These are phyloP conservation scores for Eupithecia subumbrata DNA, from an alignment of 2,888 invertebrate species.

Conservation along the genomic window DNA sequence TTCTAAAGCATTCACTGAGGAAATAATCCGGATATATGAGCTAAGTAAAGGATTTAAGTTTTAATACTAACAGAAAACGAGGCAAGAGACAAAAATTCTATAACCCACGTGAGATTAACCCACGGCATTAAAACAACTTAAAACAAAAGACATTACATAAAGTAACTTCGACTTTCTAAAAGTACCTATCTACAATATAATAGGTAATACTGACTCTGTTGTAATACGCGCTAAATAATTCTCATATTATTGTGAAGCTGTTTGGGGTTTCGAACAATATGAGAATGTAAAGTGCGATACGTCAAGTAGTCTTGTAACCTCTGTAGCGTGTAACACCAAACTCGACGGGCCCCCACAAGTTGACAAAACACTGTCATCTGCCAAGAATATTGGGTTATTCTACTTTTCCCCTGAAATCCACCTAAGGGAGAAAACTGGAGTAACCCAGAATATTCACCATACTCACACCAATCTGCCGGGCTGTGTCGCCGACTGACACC, in stretches of 20 bases:
- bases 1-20: neutral
- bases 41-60: neutral
- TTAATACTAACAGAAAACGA: neutral
- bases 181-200: neutral
- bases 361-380: too few species aligned
- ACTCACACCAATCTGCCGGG: too few species aligned
- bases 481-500: too few species aligned
- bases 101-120: neutral
- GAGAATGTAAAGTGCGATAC: neutral
- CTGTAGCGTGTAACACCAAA: too few species aligned
- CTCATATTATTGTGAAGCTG: neutral
- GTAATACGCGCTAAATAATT: neutral
- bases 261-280: neutral
- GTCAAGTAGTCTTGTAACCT: neutral
- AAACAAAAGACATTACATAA: constrained; percentile 11
- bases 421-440: too few species aligned
- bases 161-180: neutral
- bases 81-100: neutral
- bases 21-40: neutral
- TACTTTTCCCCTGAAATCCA: too few species aligned
- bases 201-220: neutral
- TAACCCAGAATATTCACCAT: too few species aligned
- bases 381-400: too few species aligned
- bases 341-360: too few species aligned
- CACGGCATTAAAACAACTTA: neutral